Evolutionary conservation across 2,797 vertebrate genomes (phyloP), one percentile per base, ranked within the genome.

Genomic region (Eulemur coronatus): DNA sequence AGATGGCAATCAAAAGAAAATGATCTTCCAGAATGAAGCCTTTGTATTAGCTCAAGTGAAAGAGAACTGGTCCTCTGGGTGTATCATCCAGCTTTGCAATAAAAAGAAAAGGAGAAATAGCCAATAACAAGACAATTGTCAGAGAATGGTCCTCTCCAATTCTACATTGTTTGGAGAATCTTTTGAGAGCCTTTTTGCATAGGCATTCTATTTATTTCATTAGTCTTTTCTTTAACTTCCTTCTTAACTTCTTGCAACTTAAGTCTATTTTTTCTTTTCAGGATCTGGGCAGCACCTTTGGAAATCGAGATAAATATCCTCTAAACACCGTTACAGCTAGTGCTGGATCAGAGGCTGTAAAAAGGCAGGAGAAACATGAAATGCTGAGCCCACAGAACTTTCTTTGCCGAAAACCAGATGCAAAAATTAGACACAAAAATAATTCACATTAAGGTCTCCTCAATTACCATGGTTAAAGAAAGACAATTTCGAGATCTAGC

Each of bases 1-100:
- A 41, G 26, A 69, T 20, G 81, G 33, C 80, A 97, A 78, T 89
- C 26, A 91, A 41, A 80, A 57, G 2, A 88, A 96, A 95, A 94
- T 2, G 46, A 73, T 80, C 18, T 20, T 79, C 2, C 84, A 84
- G 3, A 33, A 87, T 2, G 35, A 95, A 92, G 7, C 41, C n/a
- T 96, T 52, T 82, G 1, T 72, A 38, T 72, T 33, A 26, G 0
- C 50, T 85, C 43, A 73, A 5, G 41, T 76, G 46, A 52, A 90
- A 84, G 14, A 41, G 35, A 89, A 18, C 4, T 10, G 4, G 14
- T 50, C 43, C 67, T 80, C 35, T 52, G 81, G 81, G 91, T 1
- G 0, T 0, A 95, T 48, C 28, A 80, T 22, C 59, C 80, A 95
- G 78, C 5, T 75, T 73, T 6, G 10, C 22, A 59, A 20, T 67